Evolutionary conservation across 2,797 vertebrate species (phyloP).

Genomic region (Taeniopygia guttata): DNA sequence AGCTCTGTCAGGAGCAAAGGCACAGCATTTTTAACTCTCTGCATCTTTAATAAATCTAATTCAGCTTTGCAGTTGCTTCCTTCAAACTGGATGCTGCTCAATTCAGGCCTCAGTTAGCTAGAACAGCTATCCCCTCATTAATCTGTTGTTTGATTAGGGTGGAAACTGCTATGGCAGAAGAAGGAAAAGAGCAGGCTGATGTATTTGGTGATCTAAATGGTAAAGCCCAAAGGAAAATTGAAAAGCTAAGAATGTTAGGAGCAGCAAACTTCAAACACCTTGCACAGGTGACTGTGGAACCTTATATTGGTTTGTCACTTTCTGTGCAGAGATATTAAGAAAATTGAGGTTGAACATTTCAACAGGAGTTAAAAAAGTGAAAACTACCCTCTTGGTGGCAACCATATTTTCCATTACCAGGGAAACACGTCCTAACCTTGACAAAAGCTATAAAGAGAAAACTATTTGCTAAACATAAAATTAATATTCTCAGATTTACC

Average conservation of each 20-base stretch:
- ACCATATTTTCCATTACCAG: neutral
- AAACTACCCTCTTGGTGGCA: neutral
- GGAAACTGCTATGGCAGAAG: neutral
- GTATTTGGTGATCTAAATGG: neutral
- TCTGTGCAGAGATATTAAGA: neutral
- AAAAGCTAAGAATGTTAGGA: neutral
- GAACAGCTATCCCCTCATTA: neutral
- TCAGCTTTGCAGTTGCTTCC: neutral
- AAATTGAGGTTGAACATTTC: neutral
- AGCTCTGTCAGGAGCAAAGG: neutral
- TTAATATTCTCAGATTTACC: neutral
- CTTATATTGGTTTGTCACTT: neutral
- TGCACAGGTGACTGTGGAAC: neutral
- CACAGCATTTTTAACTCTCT: neutral
- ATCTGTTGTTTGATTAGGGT: neutral
- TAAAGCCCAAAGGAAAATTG: neutral
- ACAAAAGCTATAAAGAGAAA: neutral
- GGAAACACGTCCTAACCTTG: neutral
- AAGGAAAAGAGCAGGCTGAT: neutral
- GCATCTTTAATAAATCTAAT: neutral
- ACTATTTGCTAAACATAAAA: neutral
- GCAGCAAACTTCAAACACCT: neutral
- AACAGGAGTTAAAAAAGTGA: neutral
- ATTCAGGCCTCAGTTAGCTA: neutral
- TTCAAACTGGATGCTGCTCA: neutral